Percentiles rank a stretch among this genome's conserved stretches.
phyloP scores from a whole-genome alignment of 1,140 invertebrate species.

The Drosophila tropicalis region DNA sequence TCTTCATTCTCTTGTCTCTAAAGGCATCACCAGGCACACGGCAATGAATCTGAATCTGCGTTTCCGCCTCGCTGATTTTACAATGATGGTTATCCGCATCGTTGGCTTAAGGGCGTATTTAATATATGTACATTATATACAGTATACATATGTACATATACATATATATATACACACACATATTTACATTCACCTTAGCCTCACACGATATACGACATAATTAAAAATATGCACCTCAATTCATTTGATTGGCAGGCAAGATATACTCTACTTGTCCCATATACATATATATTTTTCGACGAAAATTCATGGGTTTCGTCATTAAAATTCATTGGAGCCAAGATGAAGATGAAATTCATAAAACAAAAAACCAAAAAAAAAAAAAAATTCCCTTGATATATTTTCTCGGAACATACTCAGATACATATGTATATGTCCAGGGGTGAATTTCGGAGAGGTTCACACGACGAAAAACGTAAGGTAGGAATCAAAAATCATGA shows the following conservation, averaged over 20 bases:
- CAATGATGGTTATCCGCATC: slow-evolving; percentile 12
- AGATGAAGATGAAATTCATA: neutral
- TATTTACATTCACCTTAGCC: neutral
- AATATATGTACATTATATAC: slow-evolving; percentile 2
- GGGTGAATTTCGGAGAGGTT: too few species aligned
- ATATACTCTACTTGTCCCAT: neutral
- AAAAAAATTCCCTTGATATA: neutral
- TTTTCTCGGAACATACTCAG: neutral
- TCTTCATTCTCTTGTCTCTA: neutral
- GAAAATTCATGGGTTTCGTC: slow-evolving; percentile 3
- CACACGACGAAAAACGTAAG: too few species aligned
- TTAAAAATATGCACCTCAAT: slow-evolving; percentile 13
- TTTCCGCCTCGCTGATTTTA: slow-evolving; percentile 9
- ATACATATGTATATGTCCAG: neutral
- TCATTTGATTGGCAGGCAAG: slow-evolving; percentile 5
- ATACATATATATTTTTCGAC: neutral
- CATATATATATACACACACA: neutral
- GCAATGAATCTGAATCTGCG: slow-evolving; percentile 13
- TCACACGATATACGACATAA: slow-evolving; percentile 8
- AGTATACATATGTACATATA: neutral
- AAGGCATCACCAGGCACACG: neutral
- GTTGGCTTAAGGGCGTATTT: slow-evolving; percentile 12
- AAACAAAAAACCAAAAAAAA: neutral
- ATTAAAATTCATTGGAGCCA: slow-evolving; percentile 5
- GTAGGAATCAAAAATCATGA: too few species aligned